phyloP scores from a whole-genome alignment of 2,797 vertebrate species.

The Sebastes nivosus region DNA sequence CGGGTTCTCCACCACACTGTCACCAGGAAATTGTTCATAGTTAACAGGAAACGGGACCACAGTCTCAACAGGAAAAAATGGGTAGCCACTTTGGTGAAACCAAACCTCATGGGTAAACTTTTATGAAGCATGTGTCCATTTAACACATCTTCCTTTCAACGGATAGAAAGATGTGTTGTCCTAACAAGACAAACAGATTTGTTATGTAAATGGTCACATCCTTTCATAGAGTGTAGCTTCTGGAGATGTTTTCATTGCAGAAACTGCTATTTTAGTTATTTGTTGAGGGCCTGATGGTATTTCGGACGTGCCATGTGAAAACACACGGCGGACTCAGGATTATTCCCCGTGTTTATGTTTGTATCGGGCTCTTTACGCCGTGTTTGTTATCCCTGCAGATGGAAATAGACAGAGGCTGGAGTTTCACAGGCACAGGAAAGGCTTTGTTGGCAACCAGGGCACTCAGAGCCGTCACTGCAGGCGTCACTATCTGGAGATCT shows the following conservation, averaged over 20 bases:
- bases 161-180: background rate
- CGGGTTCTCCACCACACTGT: background rate
- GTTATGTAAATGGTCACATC: conserved; percentile 11
- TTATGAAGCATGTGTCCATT: background rate
- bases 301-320: conserved; percentile 71
- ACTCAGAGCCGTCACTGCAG: conserved; percentile 29
- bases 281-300: conserved; percentile 65
- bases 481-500: conserved; percentile 35
- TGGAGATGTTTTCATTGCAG: conserved; percentile 60
- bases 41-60: conserved; percentile 57
- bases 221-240: conserved; percentile 6
- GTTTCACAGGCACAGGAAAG: conserved; percentile 71
- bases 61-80: conserved; percentile 63
- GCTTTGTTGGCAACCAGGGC: conserved; percentile 41
- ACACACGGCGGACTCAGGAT: conserved; percentile 60
- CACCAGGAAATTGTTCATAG: conserved; percentile 53
- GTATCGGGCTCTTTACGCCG: conserved; percentile 53
- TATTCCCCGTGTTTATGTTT: conserved; percentile 69
- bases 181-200: conserved; percentile 19
- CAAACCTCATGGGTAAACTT: conserved; percentile 7
- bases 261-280: conserved; percentile 73
- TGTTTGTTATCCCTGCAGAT: conserved; percentile 75
- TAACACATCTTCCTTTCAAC: background rate
- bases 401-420: conserved; percentile 69
- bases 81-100: conserved; percentile 22